Evolutionary conservation across 2,888 invertebrate genomes (phyloP).

Genomic region (Stictocephala bisonia): DNA sequence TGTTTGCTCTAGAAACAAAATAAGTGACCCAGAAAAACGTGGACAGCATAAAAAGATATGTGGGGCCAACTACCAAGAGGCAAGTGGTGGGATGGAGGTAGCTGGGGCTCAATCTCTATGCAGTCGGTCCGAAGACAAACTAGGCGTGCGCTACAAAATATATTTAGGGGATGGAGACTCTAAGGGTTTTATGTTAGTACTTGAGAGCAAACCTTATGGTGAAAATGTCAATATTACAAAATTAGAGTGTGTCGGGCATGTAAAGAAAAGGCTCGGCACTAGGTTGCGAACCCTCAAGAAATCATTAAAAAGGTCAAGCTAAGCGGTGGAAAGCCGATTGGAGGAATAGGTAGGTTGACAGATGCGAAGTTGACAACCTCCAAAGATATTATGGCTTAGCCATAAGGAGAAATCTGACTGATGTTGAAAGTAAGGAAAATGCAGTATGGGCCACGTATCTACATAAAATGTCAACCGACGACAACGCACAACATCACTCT

Average conservation of each 20-base stretch:
- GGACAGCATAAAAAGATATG: conserved; percentile 37
- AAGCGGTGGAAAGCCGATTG: conserved; percentile 44
- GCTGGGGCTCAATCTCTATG: conserved; percentile 48
- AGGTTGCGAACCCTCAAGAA: conserved; percentile 42
- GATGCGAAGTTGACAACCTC: conserved; percentile 56
- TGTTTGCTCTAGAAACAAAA: background rate
- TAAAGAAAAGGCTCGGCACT: no score
- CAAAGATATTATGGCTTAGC: conserved; percentile 58
- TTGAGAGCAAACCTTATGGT: no score
- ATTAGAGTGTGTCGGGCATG: no score
- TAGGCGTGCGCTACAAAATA: conserved; percentile 45
- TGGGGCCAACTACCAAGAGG: conserved; percentile 50
- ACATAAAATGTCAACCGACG: conserved; percentile 56
- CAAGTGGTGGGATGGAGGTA: conserved; percentile 53
- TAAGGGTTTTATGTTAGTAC: no score
- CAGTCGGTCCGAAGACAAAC: conserved; percentile 43
- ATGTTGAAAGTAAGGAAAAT: conserved; percentile 55
- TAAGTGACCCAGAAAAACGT: conserved; percentile 1
- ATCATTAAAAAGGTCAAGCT: conserved; percentile 8
- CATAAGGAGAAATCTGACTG: conserved; percentile 54
- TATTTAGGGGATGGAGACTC: no score
- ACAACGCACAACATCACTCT: conserved; percentile 54
- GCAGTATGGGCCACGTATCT: conserved; percentile 58
- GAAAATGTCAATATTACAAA: no score
- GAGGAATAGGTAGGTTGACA: conserved; percentile 55